Conservation (phyloP, 1,140 invertebrate genomes). For the Eupristina koningsbergeri region DNA sequence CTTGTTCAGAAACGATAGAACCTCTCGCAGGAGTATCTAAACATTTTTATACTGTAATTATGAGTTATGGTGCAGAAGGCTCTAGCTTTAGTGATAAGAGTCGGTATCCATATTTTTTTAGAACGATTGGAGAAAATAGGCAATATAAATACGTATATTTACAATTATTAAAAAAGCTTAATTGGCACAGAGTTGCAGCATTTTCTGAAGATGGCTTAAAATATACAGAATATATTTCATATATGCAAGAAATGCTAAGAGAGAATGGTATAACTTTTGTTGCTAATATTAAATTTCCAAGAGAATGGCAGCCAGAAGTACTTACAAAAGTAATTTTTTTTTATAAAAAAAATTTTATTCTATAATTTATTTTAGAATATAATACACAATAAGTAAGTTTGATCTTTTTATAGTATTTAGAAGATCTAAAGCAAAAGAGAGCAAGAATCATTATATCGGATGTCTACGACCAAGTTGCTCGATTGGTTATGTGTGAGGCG, state of each 20-base stretch:
- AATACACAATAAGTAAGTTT: background rate
- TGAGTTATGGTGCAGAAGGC: slow-evolving; percentile 88
- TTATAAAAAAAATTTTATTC: no score
- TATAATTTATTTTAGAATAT: no score
- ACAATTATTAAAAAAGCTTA: slow-evolving; percentile 77
- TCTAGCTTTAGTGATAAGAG: slow-evolving; percentile 79
- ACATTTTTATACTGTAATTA: slow-evolving; percentile 83
- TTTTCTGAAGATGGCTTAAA: slow-evolving; percentile 87
- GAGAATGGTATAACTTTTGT: slow-evolving; percentile 79
- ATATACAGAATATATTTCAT: slow-evolving; percentile 85
- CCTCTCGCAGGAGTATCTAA: slow-evolving; percentile 86
- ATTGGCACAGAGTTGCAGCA: slow-evolving; percentile 82
- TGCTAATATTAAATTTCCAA: slow-evolving; percentile 81
- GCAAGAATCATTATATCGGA: slow-evolving; percentile 87
- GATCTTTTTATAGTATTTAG: slow-evolving; percentile 76
- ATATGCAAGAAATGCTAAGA: slow-evolving; percentile 79
- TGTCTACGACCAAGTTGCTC: slow-evolving; percentile 79
- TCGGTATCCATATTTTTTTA: slow-evolving; percentile 87
- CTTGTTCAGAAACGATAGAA: slow-evolving; percentile 88
- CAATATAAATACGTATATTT: slow-evolving; percentile 83
- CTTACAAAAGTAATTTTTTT: slow-evolving; percentile 74
- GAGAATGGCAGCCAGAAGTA: slow-evolving; percentile 68
- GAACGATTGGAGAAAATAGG: slow-evolving; percentile 87
- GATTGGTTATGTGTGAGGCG: slow-evolving; percentile 84
- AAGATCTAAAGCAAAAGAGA: slow-evolving; percentile 78